Evolutionary conservation across 2,888 invertebrate species (phyloP).

Genomic region (Gandaritis pyraliata): DNA sequence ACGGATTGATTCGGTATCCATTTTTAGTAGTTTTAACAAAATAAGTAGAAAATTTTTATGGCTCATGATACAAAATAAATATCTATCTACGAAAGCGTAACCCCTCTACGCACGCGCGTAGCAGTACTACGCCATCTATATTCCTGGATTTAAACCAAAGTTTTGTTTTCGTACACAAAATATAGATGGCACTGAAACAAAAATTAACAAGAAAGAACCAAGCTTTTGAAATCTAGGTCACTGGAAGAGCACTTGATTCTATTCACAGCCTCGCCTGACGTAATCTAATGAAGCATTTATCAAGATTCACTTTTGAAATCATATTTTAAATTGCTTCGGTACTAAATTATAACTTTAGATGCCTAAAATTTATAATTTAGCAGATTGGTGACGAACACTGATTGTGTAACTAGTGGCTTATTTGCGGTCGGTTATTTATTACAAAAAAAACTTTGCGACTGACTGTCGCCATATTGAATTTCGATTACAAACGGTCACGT

Average conservation of each 20-base stretch:
- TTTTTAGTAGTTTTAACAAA: too few species aligned
- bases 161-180: background rate
- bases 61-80: too few species aligned
- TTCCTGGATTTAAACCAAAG: background rate
- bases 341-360: background rate
- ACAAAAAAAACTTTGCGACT: too few species aligned
- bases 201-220: background rate
- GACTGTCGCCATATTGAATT: too few species aligned
- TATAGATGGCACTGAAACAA: conserved; percentile 21
- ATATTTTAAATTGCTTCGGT: conserved; percentile 17
- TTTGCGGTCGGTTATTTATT: too few species aligned
- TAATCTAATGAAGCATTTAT: conserved; percentile 22
- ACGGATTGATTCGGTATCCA: too few species aligned
- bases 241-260: conserved; percentile 23
- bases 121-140: conserved; percentile 2
- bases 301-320: conserved; percentile 12
- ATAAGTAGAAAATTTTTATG: too few species aligned
- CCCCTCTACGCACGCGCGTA: conserved; percentile 8
- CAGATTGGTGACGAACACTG: background rate
- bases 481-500: too few species aligned
- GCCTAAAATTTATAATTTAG: background rate
- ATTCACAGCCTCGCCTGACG: conserved; percentile 13
- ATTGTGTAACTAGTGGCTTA: too few species aligned
- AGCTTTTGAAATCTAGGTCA: conserved; percentile 23
- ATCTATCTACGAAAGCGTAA: conserved; percentile 19